Percentiles rank a stretch among this genome's conserved stretches.
These are phyloP conservation scores for Mustela nigripes DNA, from an alignment of 2,113 vertebrate species.

Conservation along the genomic window DNA sequence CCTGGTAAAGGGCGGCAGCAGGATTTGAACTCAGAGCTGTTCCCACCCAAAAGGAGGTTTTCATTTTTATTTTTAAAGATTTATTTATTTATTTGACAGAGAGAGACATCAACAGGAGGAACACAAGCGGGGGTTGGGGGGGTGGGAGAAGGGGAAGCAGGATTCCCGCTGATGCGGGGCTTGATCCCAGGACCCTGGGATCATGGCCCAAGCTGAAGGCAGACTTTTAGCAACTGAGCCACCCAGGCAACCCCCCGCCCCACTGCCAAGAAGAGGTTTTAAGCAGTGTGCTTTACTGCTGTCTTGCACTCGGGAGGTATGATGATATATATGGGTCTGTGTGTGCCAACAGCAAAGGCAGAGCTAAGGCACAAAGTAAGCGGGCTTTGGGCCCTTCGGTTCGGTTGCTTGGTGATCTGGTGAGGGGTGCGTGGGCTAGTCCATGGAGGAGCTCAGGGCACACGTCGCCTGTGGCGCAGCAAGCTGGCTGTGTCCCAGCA, in stretches of 20 bases:
- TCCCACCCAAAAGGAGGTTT: background rate
- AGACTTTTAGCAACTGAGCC: too few relatives aligned
- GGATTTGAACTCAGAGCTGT: background rate
- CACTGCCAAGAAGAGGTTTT: background rate
- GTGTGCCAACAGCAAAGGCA: background rate
- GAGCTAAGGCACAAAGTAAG: fast-evolving
- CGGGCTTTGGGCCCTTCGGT: too few relatives aligned
- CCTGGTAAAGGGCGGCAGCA: background rate
- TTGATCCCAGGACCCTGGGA: too few relatives aligned
- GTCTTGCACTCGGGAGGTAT: fast-evolving
- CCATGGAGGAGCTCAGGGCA: background rate
- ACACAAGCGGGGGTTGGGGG: too few relatives aligned
- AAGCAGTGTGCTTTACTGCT: background rate
- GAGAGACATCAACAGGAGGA: too few relatives aligned
- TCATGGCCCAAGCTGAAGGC: too few relatives aligned
- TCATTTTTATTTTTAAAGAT: too few relatives aligned
- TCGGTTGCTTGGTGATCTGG: background rate
- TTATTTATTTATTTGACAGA: too few relatives aligned
- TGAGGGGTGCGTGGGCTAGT: background rate
- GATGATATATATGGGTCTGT: too few relatives aligned
- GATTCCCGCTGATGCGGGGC: too few relatives aligned
- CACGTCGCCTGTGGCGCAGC: fast-evolving
- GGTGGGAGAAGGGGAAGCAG: too few relatives aligned
- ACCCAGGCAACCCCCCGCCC: too few relatives aligned
- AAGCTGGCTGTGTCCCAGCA: fast-evolving